A percentile compares a stretch with the other conserved stretches of the same genome.
These are phyloP conservation scores for Spilarctia lutea DNA, from an alignment of 2,888 invertebrate species.

Conservation along the genomic window DNA sequence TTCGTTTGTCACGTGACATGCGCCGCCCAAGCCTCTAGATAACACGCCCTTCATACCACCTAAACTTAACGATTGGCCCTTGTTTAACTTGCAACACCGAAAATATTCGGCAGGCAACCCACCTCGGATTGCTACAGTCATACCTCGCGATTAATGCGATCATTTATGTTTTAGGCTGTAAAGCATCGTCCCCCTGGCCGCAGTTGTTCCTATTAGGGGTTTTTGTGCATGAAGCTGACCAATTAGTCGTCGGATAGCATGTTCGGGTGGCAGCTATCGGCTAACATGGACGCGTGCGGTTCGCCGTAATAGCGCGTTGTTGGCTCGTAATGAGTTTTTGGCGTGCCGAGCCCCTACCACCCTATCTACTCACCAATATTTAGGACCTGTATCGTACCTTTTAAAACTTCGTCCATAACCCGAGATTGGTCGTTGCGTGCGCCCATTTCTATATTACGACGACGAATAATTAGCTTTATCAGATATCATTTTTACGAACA, in stretches of 20 bases:
- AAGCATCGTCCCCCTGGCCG: slow-evolving; percentile 67
- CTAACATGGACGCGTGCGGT: slow-evolving; percentile 77
- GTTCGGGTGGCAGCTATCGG: slow-evolving; percentile 79
- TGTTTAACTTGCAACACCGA: slow-evolving; percentile 59
- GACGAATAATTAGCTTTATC: slow-evolving; percentile 81
- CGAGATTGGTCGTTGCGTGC: slow-evolving; percentile 80
- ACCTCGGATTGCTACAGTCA: slow-evolving; percentile 47
- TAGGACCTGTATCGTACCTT: slow-evolving; percentile 75
- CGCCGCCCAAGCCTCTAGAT: slow-evolving; percentile 74
- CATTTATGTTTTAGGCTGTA: slow-evolving; percentile 68
- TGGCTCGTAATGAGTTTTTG: slow-evolving; percentile 81
- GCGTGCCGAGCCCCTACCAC: slow-evolving; percentile 79
- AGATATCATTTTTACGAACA: slow-evolving; percentile 76
- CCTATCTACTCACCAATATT: slow-evolving; percentile 79
- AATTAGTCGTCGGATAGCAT: slow-evolving; percentile 82
- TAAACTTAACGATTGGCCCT: slow-evolving; percentile 69
- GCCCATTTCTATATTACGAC: slow-evolving; percentile 74
- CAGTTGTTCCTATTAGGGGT: slow-evolving; percentile 76
- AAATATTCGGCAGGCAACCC: slow-evolving; percentile 60
- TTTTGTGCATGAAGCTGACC: slow-evolving; percentile 80
- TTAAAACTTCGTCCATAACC: slow-evolving; percentile 76
- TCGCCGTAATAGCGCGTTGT: slow-evolving; percentile 81
- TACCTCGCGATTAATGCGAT: slow-evolving; percentile 61
- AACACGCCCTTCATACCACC: slow-evolving; percentile 71
- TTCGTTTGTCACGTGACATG: slow-evolving; percentile 74